Base-by-base conservation (phyloP, 2,888 invertebrate species). In the Selenia dentaria region DNA sequence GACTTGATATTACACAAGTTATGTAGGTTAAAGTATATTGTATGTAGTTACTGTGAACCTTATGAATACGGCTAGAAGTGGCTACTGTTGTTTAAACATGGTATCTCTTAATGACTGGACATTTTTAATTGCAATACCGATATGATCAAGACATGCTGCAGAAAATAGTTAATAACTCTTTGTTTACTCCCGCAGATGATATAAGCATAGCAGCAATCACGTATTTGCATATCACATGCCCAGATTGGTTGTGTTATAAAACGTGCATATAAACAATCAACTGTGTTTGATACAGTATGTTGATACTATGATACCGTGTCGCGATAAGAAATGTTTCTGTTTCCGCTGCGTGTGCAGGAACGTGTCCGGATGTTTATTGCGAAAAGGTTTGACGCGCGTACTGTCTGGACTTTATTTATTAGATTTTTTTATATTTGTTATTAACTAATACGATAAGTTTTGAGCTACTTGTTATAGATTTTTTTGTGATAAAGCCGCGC, bases 161-260 rank as follows among this genome's bases (percentile, higher is more conserved):
- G 57, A 53, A 52, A 36, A 28, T 24, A 32, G 28, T 48, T 55
- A 52, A 49, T 55, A 39, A 53, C 49, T 42, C 62, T 64, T 70
- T 68, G 70, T 72, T 59, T 58, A 62, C 53, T 54, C 40, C 26
- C 51, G 33, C 33, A 52, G 53, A 52, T 60, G 57, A 63, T 47
- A 56, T 13, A 57, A 61, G 55, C 65, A 62, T 60, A 60, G 75
- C 74, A 74, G 71, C 61, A 74, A 83, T 83, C 79, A 79, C 54
- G 20, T 34, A 46, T 46, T 36, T 40, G n/a, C 36, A 44, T 40
- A 43, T 6, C 18, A 24, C 31, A 29, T 28, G 10, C 25, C 11
- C 27, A 27, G 14, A 25, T 24, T 37, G 20, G 5, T 27, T 24
- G 12, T 37, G 37, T 26, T 8, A 27, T 11, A 36, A 37, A 31